These are phyloP conservation scores for Bombus picipes DNA, from an alignment of 1,140 invertebrate genomes.

Conservation along the genomic window DNA sequence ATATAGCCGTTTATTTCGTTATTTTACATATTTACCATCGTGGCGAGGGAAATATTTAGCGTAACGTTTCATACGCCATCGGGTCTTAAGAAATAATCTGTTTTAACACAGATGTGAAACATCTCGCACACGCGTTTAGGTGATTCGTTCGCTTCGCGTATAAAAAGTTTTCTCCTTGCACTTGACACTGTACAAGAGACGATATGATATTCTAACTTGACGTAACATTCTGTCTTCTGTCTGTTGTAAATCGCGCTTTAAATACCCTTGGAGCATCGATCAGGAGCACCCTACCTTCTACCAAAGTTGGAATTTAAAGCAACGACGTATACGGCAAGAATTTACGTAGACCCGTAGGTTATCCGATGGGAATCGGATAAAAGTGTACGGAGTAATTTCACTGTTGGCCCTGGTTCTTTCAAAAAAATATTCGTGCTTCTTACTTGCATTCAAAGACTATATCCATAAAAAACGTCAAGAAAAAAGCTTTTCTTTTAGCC, in stretches of 20 bases:
- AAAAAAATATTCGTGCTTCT: neutral
- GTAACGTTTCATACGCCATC: too few relatives aligned
- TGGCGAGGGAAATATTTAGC: too few relatives aligned
- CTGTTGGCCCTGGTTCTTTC: conserved; percentile 36
- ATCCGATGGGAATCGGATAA: conserved; percentile 17
- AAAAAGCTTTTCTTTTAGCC: neutral
- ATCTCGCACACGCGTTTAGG: too few relatives aligned
- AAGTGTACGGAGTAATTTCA: conserved; percentile 59
- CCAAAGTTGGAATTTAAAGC: conserved; percentile 30
- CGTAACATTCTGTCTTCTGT: too few relatives aligned
- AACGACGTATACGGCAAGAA: conserved; percentile 19
- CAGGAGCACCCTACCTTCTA: neutral
- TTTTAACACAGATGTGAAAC: accelerated
- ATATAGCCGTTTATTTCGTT: neutral
- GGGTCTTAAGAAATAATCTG: too few relatives aligned
- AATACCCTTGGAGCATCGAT: neutral
- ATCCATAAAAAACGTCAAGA: neutral
- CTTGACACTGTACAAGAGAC: too few relatives aligned
- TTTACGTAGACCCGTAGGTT: conserved; percentile 14
- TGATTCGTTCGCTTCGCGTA: too few relatives aligned
- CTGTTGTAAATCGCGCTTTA: neutral
- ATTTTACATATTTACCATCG: neutral
- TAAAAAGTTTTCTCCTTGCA: too few relatives aligned
- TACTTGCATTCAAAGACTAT: neutral
- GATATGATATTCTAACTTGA: too few relatives aligned